Evolutionary conservation across 2,888 invertebrate genomes (phyloP), one percentile per base, ranked within the genome.

Genomic region (Trichogramma evanescens): DNA sequence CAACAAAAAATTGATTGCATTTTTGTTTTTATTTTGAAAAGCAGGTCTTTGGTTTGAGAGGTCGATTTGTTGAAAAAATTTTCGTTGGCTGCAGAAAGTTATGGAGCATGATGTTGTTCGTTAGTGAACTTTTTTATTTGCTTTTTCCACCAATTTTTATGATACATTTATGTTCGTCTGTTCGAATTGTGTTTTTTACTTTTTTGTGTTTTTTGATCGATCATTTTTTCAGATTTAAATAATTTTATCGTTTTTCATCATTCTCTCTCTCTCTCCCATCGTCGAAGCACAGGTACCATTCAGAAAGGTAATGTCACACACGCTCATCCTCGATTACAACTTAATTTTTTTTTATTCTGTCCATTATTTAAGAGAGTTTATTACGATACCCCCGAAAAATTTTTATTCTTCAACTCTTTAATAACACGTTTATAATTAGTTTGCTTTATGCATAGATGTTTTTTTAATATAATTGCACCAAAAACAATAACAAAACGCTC

Each of bases 221-320:
- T 65, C 56, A 55, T 66, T 65, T 65, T 66, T 66, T 42, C 67
- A 65, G 65, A 66, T 66, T 65, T 56, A 65, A 71, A 69, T 70
- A 62, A 67, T 72, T 72, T 74, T 72, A 69, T 66, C 72, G 67
- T 72, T 72, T 69, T 67, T 67, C 67, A 71, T 61, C 68, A 67
- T 69, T 26, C 26, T 26, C 26, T 26, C 26, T 26, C 26, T 26
- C 26, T 26, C 26, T 70, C 66, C 68, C 71, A 66, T 70, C 74
- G 65, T 70, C 72, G 71, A 73, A 66, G 69, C 68, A 69, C 75
- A 75, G 75, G 63, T 75, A 68, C 68, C 71, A 62, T 65, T 67
- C 56, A 75, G 66, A 63, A 75, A 75, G 75, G 75, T 75, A 75
- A 74, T 68, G 60, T 65, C 67, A 68, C 66, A 67, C 13, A 50